A percentile compares a stretch with the other conserved stretches of the same genome.
Evolutionary conservation across 2,113 vertebrate species (phyloP).

Genomic region (Drymodes brunneopygia): DNA sequence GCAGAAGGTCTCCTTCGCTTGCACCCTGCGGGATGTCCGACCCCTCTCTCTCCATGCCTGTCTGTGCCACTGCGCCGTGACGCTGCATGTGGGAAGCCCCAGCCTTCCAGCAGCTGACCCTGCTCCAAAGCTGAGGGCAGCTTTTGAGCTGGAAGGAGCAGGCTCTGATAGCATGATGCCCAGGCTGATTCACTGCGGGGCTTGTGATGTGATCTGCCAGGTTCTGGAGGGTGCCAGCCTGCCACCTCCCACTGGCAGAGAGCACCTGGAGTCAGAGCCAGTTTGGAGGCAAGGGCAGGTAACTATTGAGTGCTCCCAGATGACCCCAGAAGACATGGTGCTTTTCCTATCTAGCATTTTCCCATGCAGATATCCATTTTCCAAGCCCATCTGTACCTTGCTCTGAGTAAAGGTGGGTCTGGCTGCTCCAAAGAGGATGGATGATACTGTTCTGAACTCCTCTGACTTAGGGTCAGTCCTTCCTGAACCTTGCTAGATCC

Average conservation of each 20-base stretch:
- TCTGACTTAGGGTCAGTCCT: background rate
- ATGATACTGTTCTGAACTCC: background rate
- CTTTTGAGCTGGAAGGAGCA: background rate
- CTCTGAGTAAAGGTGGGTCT: background rate
- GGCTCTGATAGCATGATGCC: rapidly evolving
- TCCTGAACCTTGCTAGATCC: background rate
- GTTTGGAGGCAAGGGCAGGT: background rate
- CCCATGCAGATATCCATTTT: background rate
- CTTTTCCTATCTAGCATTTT: background rate
- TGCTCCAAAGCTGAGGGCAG: background rate
- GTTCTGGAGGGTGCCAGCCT: background rate
- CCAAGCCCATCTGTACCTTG: background rate
- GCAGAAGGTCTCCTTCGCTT: background rate
- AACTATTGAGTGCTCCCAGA: background rate
- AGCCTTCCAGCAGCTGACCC: background rate
- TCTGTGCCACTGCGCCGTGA: rapidly evolving
- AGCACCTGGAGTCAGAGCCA: background rate
- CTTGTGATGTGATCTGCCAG: background rate
- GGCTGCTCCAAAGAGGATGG: background rate
- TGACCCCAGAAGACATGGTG: background rate
- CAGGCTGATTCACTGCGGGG: rapidly evolving
- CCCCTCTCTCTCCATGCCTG: rapidly evolving
- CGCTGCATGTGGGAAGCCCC: background rate
- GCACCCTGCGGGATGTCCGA: background rate
- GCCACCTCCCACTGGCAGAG: background rate